These are phyloP conservation scores for Squalus acanthias DNA, from an alignment of 2,797 vertebrate species.

Conservation along the genomic window DNA sequence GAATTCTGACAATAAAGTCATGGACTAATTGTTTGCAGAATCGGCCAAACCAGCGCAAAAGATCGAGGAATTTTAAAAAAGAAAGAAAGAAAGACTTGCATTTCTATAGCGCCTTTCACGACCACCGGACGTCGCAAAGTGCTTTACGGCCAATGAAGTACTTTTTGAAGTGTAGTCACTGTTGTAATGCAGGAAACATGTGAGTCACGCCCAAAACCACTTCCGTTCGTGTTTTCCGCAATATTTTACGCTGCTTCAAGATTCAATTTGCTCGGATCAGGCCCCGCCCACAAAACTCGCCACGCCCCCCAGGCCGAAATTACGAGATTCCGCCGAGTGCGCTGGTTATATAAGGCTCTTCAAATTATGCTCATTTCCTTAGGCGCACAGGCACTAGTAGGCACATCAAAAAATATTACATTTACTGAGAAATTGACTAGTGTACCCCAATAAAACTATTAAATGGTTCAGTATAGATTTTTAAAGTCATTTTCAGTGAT, in stretches of 20 bases:
- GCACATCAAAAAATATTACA: not conserved
- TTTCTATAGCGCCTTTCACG: too few species aligned
- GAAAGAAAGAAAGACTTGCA: too few species aligned
- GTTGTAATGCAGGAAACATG: too few species aligned
- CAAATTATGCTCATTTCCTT: too few species aligned
- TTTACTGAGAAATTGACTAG: not conserved
- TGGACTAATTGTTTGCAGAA: not conserved
- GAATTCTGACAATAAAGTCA: not conserved
- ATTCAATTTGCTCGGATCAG: not conserved
- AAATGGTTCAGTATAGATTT: not conserved
- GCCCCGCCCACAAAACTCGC: too few species aligned
- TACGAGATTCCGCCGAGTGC: not conserved
- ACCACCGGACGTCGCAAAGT: too few species aligned
- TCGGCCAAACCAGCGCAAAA: not conserved
- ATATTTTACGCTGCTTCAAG: not conserved
- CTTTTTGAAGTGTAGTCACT: too few species aligned
- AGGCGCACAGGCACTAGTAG: not conserved
- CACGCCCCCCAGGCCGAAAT: not conserved
- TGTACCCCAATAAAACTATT: not conserved
- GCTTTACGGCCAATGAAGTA: too few species aligned
- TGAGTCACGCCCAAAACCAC: not conserved
- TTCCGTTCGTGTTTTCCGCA: not conserved
- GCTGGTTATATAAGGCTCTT: too few species aligned
- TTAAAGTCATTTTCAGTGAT: not conserved
- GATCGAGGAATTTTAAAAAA: too few species aligned